phyloP scores from a whole-genome alignment of 2,113 vertebrate genomes.

The Poeciliopsis retropinna region DNA sequence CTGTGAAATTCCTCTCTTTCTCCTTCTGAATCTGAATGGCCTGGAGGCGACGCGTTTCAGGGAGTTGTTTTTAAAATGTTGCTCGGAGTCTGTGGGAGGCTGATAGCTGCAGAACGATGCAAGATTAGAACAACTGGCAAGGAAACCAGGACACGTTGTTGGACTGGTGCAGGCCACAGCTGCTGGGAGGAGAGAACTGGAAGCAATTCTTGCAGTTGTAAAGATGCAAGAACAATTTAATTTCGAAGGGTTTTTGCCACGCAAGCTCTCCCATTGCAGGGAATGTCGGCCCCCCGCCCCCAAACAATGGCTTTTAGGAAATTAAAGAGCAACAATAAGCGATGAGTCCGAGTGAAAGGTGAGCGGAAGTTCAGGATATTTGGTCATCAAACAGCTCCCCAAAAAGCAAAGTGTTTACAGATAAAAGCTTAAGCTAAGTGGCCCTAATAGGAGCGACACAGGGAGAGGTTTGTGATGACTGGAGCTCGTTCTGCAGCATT shows the following conservation, averaged over 20 bases:
- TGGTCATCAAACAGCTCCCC: background rate
- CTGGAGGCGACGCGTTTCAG: too few species aligned
- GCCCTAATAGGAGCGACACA: background rate
- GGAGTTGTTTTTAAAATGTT: slow-evolving; percentile 21
- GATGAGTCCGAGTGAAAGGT: too few species aligned
- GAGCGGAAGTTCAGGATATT: background rate
- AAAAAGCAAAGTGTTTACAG: background rate
- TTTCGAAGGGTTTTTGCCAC: slow-evolving; percentile 1
- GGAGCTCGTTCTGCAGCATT: background rate
- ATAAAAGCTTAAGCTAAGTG: background rate
- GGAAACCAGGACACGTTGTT: slow-evolving; percentile 21
- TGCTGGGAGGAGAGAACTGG: slow-evolving; percentile 59
- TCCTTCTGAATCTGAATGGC: too few species aligned
- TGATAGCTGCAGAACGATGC: slow-evolving; percentile 15
- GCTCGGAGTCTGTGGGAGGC: slow-evolving; percentile 7
- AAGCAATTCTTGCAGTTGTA: slow-evolving; percentile 26
- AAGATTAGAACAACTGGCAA: slow-evolving; percentile 31
- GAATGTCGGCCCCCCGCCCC: too few species aligned
- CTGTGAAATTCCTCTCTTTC: too few species aligned
- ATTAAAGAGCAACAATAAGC: too few species aligned
- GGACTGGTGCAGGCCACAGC: slow-evolving; percentile 42
- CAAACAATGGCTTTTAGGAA: too few species aligned
- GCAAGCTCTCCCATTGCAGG: too few species aligned
- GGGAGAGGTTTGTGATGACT: background rate
- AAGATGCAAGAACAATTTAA: slow-evolving; percentile 7